Percentiles rank a stretch among this genome's conserved stretches.
Conservation (phyloP, 2,797 vertebrate species). For the Cirrhinus mrigala region DNA sequence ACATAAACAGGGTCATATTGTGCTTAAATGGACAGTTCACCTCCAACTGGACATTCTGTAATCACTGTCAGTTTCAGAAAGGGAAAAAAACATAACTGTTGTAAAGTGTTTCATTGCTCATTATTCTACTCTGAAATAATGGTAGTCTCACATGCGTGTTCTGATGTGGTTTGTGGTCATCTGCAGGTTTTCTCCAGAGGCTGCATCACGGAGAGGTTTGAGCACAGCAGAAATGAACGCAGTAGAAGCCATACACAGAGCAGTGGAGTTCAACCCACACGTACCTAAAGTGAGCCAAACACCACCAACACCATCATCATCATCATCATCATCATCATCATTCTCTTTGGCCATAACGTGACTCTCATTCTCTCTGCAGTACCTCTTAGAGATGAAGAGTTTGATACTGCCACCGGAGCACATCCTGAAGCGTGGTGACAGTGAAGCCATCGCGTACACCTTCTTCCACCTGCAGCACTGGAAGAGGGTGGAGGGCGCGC, state of each 20-base stretch:
- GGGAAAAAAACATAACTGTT: no score
- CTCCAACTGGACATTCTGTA: no score
- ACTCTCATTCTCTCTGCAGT: constrained; percentile 76
- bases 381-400: constrained; percentile 99
- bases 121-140: no score
- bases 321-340: not conserved
- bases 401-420: constrained; percentile 98
- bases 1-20: no score
- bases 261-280: constrained; percentile 98
- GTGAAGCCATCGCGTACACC: constrained; percentile 96
- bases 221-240: constrained; percentile 99
- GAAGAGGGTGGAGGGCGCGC: constrained; percentile 96
- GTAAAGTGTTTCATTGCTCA: no score
- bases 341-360: not conserved
- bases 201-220: constrained; percentile 93
- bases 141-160: no score
- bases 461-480: constrained; percentile 99
- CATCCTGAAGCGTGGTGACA: constrained; percentile 97
- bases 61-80: no score
- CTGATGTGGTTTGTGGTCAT: not conserved
- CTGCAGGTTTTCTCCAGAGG: constrained; percentile 94
- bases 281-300: constrained; percentile 89
- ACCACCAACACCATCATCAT: no score
- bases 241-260: constrained; percentile 98
- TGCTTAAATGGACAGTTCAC: no score